Evolutionary conservation across 2,797 vertebrate genomes (phyloP).

Genomic region (Chaetodon trifasciatus): DNA sequence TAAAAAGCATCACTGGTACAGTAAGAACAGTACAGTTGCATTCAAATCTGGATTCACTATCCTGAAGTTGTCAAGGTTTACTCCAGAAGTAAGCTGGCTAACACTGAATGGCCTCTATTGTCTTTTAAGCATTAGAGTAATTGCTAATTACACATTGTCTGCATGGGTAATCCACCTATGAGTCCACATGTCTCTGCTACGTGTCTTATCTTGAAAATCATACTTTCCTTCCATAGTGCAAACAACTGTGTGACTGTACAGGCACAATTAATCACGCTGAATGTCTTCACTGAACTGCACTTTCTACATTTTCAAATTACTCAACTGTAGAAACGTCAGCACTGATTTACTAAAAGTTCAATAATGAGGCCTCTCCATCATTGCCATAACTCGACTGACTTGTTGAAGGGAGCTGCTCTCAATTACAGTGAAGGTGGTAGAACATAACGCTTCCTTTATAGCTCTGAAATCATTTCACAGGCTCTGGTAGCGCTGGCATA

Average conservation of each 20-base stretch:
- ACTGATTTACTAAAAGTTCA: constrained; percentile 62
- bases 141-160: not conserved
- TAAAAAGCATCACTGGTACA: not conserved
- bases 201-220: constrained; percentile 24
- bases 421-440: constrained; percentile 72
- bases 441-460: constrained; percentile 81
- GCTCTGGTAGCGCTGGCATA: constrained; percentile 84
- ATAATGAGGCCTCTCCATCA: constrained; percentile 67
- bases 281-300: constrained; percentile 34
- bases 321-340: constrained; percentile 39
- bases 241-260: constrained; percentile 11
- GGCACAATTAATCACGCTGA: constrained; percentile 26
- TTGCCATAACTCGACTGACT: constrained; percentile 64
- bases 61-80: not conserved
- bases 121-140: not conserved
- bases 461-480: constrained; percentile 83
- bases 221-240: constrained; percentile 13
- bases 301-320: constrained; percentile 46
- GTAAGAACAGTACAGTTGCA: not conserved
- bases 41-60: not conserved
- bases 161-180: not conserved
- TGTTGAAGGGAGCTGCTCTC: constrained; percentile 72
- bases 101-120: not conserved
- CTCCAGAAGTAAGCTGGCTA: not conserved
- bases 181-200: not conserved